phyloP scores from a whole-genome alignment of 2,113 vertebrate species.

The Oryzias celebensis region DNA sequence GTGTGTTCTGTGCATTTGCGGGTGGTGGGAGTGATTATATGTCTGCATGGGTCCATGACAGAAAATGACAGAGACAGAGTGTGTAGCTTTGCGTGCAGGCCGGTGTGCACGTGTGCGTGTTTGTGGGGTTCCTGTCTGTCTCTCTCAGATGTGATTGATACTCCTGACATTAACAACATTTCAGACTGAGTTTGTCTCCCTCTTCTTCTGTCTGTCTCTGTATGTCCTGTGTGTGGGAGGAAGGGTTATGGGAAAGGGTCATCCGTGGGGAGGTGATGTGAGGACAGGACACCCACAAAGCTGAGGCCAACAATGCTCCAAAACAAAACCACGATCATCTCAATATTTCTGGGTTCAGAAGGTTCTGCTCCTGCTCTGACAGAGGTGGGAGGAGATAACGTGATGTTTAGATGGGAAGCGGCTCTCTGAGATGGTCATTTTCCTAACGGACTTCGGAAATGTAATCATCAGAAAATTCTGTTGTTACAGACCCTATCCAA shows the following conservation, averaged over 20 bases:
- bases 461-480: too few relatives aligned
- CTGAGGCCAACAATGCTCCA: too few relatives aligned
- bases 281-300: slow-evolving; percentile 28
- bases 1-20: slow-evolving; percentile 30
- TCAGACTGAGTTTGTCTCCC: neutral
- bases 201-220: neutral
- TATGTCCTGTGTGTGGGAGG: slow-evolving; percentile 30
- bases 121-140: slow-evolving; percentile 41
- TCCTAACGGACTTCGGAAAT: too few relatives aligned
- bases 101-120: slow-evolving; percentile 13
- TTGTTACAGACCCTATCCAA: too few relatives aligned
- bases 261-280: slow-evolving; percentile 35
- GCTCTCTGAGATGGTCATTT: too few relatives aligned
- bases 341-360: too few relatives aligned
- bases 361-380: too few relatives aligned
- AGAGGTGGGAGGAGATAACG: too few relatives aligned
- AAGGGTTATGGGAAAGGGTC: slow-evolving; percentile 63
- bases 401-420: too few relatives aligned
- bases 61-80: slow-evolving; percentile 53
- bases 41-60: slow-evolving; percentile 65
- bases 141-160: slow-evolving; percentile 55
- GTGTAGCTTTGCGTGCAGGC: slow-evolving; percentile 30
- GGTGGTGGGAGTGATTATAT: slow-evolving; percentile 63
- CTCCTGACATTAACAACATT: slow-evolving; percentile 19
- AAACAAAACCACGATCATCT: too few relatives aligned